Conservation (phyloP, 92 coral and sea anemone species). For the Zoanthus solanderi region DNA sequence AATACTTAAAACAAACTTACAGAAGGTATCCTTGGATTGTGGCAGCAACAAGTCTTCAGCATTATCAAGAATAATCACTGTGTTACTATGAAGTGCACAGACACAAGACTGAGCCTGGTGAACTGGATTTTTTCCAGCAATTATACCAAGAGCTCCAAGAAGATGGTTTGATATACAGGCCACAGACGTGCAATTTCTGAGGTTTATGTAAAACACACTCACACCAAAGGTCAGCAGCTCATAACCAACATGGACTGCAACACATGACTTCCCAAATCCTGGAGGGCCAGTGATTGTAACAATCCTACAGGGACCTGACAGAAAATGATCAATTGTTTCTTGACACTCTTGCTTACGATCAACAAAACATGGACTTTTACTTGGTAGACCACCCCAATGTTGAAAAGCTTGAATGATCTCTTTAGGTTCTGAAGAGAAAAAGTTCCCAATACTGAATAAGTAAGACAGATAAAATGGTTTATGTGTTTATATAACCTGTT, state of each 20-base stretch:
- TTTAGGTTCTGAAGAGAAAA: constrained; percentile 55
- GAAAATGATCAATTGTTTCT: constrained; percentile 70
- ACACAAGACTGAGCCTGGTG: constrained; percentile 85
- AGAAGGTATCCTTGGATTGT: constrained; percentile 67
- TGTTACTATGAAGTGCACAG: constrained; percentile 58
- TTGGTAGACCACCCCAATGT: constrained; percentile 91
- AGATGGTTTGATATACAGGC: constrained; percentile 88
- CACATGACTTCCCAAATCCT: constrained; percentile 95
- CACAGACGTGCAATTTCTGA: constrained; percentile 80
- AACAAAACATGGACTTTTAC: constrained; percentile 83
- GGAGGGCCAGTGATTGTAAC: constrained; percentile 95
- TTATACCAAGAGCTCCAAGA: constrained; percentile 85
- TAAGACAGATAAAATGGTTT: no score
- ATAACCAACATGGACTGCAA: constrained; percentile 94
- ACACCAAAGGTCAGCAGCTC: constrained; percentile 71
- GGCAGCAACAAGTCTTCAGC: constrained; percentile 92
- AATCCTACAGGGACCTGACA: constrained; percentile 70
- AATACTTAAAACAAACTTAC: constrained; percentile 76
- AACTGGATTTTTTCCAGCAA: constrained; percentile 81
- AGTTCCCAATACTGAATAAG: no score
- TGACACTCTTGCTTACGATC: constrained; percentile 86
- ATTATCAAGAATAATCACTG: constrained; percentile 92
- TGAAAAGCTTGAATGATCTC: constrained; percentile 67
- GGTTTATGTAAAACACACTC: constrained; percentile 80
- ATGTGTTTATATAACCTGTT: no score